These are phyloP conservation scores for Sarcophilus harrisii DNA, from an alignment of 2,797 vertebrate species.

Conservation along the genomic window DNA sequence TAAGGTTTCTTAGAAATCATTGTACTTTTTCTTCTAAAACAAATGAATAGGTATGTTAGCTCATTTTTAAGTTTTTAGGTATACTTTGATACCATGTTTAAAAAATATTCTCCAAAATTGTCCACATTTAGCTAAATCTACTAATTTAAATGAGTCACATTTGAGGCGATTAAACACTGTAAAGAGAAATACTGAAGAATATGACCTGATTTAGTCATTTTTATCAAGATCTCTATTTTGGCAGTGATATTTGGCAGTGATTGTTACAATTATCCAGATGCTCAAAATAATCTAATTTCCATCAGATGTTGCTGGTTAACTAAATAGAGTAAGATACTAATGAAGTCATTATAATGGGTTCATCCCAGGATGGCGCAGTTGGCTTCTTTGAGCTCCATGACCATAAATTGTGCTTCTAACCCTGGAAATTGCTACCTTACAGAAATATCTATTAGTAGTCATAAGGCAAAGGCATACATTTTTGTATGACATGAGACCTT, in stretches of 20 bases:
- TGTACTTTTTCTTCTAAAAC: constrained; percentile 23
- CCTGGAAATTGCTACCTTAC: background rate
- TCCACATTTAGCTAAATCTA: background rate
- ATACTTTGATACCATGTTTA: constrained; percentile 1
- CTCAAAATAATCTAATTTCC: background rate
- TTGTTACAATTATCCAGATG: background rate
- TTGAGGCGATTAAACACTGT: background rate
- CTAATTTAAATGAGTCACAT: background rate
- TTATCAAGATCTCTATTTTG: background rate
- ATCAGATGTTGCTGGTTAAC: background rate
- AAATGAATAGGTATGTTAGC: background rate
- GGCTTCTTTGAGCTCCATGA: background rate
- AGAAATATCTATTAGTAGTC: background rate
- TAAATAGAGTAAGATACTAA: background rate
- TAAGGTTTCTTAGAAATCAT: constrained; percentile 7
- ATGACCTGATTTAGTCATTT: background rate
- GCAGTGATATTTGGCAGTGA: background rate
- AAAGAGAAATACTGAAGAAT: background rate
- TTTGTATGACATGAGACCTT: background rate
- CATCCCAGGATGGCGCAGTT: background rate
- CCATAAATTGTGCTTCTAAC: background rate
- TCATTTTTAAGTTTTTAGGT: background rate
- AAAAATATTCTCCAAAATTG: background rate
- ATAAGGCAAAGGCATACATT: background rate
- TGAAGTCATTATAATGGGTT: background rate